Conservation (phyloP, 1,140 invertebrate genomes). For the Aphis gossypii region DNA sequence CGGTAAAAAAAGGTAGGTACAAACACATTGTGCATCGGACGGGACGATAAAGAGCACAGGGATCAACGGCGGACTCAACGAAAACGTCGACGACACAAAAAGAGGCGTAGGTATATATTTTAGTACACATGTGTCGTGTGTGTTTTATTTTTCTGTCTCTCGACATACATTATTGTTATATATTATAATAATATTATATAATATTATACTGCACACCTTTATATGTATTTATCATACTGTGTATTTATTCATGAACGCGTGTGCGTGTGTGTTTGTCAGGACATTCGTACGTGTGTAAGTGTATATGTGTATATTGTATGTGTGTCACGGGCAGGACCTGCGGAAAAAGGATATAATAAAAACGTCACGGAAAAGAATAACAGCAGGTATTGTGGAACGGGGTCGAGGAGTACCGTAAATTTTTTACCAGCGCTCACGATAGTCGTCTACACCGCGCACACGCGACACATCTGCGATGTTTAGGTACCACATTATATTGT, state of each 20-base stretch:
- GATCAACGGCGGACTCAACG: neutral
- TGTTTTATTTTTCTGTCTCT: conserved; percentile 12
- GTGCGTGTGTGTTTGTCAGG: neutral
- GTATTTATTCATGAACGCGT: neutral
- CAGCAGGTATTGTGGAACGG: neutral
- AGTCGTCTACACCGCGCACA: neutral
- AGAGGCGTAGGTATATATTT: neutral
- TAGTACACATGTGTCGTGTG: neutral
- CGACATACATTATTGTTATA: neutral
- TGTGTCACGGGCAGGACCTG: neutral
- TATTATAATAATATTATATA: neutral
- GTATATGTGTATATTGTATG: neutral
- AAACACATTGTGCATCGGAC: neutral
- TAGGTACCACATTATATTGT: neutral
- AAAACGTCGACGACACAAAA: neutral
- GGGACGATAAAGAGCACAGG: neutral
- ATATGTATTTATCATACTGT: neutral
- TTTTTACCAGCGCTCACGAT: neutral
- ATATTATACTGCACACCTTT: neutral
- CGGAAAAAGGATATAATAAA: conserved; percentile 52
- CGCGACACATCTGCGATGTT: neutral
- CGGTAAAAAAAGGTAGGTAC: neutral
- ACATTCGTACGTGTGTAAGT: neutral
- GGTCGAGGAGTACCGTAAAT: neutral
- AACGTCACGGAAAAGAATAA: conserved; percentile 19